Base-by-base conservation (phyloP, 2,797 vertebrate species). In the Chelon auratus region DNA sequence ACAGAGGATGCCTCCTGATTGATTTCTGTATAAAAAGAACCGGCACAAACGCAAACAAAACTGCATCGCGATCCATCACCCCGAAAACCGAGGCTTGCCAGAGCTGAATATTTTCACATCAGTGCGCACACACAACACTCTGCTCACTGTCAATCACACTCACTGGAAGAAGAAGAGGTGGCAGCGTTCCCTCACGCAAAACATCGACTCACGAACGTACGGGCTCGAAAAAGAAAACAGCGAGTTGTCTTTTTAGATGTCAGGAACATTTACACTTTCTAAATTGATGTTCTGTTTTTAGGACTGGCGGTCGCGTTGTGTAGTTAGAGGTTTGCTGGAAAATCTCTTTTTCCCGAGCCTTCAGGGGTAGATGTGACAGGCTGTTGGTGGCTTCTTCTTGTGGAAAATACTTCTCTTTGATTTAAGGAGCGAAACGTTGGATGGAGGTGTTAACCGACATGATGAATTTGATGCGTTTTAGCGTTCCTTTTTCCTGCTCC, bases 121-220 rank as follows among this genome's bases (percentile, higher is more conserved):
- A 37, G 43, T 58, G 58, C 37, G 9, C 51, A 45, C 47, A 73
- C 39, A n/a, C 20, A 40, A 17, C 43, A 24, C 47, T 51, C 36
- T 1, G 8, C 61, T 61, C 22, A 0, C 60, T 67, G 57, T 77
- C 72, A 26, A n/a, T 79, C 73, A 72, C 69, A 77, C 66, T 48
- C 72, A 52, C 53, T 58, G 64, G 61, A 55, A 40, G 40, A 77
- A 33, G 30, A 26, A 26, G 24, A 26, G 24, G 24, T 48, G 24
- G 42, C 59, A 75, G 78, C 57, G 22, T 71, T 76, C 54, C 52
- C 42, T 57, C 52, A 2, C 17, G 61, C 20, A 9, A 53, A 65
- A 53, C 61, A 39, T 45, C 20, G 0, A 58, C 63, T 57, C 47
- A 42, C n/a, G 43, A 55, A 61, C n/a, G 24, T 22, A 3, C 17